These are phyloP conservation scores for Escarpia spicata DNA, from an alignment of 2,888 invertebrate species.

Conservation along the genomic window DNA sequence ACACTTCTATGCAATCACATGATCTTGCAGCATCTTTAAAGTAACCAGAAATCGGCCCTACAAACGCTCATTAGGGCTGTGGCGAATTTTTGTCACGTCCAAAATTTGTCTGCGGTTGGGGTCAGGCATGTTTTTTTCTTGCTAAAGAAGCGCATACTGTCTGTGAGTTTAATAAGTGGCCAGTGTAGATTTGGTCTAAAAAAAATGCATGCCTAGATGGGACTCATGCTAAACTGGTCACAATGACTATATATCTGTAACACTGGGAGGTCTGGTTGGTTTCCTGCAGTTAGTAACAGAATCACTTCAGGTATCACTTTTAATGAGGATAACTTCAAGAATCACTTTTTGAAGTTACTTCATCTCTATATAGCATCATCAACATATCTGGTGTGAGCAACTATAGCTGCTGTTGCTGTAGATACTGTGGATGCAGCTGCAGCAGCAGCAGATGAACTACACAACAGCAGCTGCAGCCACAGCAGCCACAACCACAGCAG, in stretches of 20 bases:
- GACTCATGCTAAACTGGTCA: background rate
- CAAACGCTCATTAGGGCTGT: background rate
- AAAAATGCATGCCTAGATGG: background rate
- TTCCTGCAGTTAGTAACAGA: too few relatives aligned
- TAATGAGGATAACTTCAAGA: too few relatives aligned
- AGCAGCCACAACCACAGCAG: background rate
- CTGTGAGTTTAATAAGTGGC: background rate
- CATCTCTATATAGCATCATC: background rate
- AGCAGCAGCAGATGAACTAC: background rate
- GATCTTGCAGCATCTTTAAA: background rate
- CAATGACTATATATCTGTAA: background rate
- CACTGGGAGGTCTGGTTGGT: too few relatives aligned
- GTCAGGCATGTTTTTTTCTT: background rate
- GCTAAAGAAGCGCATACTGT: background rate
- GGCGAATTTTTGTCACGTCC: background rate
- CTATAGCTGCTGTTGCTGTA: background rate
- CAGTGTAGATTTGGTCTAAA: background rate
- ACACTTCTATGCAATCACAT: constrained; percentile 4
- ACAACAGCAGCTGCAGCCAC: background rate
- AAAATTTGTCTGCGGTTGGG: background rate
- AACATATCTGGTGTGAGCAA: background rate
- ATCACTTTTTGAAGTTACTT: too few relatives aligned
- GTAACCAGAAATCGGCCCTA: background rate
- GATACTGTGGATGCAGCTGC: background rate
- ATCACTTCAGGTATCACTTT: too few relatives aligned